Percentiles rank a stretch among this genome's conserved stretches.
Conservation (phyloP, 1,140 invertebrate species). For the Drosophila sproati region DNA sequence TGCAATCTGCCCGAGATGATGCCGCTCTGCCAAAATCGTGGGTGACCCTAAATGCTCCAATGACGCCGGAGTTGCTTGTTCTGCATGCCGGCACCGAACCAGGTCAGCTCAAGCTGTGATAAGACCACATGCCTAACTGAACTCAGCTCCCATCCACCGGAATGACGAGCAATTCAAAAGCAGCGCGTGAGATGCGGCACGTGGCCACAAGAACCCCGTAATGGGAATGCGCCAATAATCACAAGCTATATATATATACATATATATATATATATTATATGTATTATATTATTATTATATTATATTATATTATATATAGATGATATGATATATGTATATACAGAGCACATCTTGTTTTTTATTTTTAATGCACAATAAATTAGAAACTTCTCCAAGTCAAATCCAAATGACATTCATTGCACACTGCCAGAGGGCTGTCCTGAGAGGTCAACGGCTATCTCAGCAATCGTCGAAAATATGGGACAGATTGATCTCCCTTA, state of each 20-base stretch:
- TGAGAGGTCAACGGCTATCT: too few species aligned
- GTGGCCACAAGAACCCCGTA: too few species aligned
- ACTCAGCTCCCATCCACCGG: background rate
- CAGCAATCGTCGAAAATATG: too few species aligned
- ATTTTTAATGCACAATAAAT: constrained; percentile 73
- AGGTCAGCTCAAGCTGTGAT: constrained; percentile 63
- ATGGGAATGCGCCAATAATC: background rate
- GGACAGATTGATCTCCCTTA: too few species aligned
- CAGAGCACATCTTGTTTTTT: constrained; percentile 48
- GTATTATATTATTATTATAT: too few species aligned
- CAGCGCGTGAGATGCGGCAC: too few species aligned
- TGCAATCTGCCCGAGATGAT: constrained; percentile 88
- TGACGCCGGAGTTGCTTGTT: constrained; percentile 85
- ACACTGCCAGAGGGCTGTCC: too few species aligned
- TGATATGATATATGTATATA: constrained; percentile 9
- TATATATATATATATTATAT: constrained; percentile 1
- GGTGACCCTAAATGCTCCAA: constrained; percentile 85
- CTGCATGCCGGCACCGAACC: constrained; percentile 74
- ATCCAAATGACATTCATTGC: constrained; percentile 78
- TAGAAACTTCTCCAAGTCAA: constrained; percentile 77
- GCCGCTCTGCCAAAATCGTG: constrained; percentile 85
- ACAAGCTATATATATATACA: constrained; percentile 27
- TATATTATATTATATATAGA: too few species aligned
- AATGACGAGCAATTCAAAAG: background rate
- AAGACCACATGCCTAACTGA: constrained; percentile 17